A percentile compares a stretch with the other conserved stretches of the same genome.
Evolutionary conservation across 2,888 invertebrate genomes (phyloP).

Genomic region (Lasioglossum villosulum): DNA sequence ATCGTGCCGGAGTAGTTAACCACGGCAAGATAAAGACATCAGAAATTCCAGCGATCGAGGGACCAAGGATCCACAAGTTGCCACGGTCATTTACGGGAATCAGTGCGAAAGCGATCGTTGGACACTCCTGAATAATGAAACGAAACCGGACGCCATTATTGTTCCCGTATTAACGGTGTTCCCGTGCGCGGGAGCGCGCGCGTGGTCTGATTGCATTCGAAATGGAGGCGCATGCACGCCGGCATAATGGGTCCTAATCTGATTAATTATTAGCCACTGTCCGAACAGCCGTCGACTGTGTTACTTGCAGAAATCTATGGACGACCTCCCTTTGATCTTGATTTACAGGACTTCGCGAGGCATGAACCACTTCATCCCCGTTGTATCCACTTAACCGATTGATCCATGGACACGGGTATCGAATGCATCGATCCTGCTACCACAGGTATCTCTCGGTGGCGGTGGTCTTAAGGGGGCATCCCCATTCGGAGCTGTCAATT

Average conservation of each 20-base stretch:
- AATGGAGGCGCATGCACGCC: slow-evolving; percentile 43
- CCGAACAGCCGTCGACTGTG: slow-evolving; percentile 28
- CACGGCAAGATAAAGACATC: background rate
- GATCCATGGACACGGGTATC: background rate
- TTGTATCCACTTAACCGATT: background rate
- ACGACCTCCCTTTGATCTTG: slow-evolving; percentile 46
- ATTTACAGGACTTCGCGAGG: slow-evolving; percentile 47
- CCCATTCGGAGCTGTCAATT: background rate
- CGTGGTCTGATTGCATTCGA: slow-evolving; percentile 42
- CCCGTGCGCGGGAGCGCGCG: background rate
- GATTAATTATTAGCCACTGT: slow-evolving; percentile 65
- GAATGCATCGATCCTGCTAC: background rate
- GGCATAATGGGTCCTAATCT: slow-evolving; percentile 57
- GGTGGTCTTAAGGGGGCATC: background rate
- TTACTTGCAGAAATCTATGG: slow-evolving; percentile 54
- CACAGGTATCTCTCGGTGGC: background rate
- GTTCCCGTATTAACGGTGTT: background rate
- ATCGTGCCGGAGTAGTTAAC: background rate
- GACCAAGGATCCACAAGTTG: background rate
- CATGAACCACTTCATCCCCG: slow-evolving; percentile 18
- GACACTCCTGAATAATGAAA: background rate
- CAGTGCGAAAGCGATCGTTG: background rate
- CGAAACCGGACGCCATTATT: background rate
- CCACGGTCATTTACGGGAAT: background rate
- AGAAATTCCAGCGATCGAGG: background rate